Evolutionary conservation across 2,888 invertebrate genomes (phyloP).

Genomic region (Incurvaria masculella): DNA sequence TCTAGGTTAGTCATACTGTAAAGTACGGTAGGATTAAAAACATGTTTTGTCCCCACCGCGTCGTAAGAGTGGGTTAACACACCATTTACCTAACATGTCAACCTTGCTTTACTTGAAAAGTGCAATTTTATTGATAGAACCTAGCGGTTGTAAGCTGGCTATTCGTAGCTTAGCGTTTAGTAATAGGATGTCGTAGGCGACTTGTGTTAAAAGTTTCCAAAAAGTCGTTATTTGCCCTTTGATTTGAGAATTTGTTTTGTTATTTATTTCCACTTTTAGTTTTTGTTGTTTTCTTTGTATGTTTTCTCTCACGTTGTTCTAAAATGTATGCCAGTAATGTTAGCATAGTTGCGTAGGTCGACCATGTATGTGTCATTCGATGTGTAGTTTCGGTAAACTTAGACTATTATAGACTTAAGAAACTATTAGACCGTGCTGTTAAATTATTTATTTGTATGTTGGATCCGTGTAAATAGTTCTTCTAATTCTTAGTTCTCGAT

Average conservation of each 20-base stretch:
- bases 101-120: neutral
- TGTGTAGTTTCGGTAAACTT: neutral
- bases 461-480: conserved; percentile 44
- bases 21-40: too few relatives aligned
- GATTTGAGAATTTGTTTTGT: neutral
- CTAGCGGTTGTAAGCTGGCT: neutral
- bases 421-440: conserved; percentile 34
- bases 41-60: neutral
- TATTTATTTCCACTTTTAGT: neutral
- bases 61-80: neutral
- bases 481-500: neutral
- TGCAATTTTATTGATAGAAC: neutral
- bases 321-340: neutral
- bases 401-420: neutral
- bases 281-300: neutral
- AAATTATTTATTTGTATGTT: conserved; percentile 58
- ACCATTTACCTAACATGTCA: neutral
- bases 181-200: neutral
- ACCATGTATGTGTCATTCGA: neutral
- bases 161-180: neutral
- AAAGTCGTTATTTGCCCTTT: neutral
- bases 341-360: neutral
- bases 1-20: too few relatives aligned
- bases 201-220: neutral
- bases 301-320: neutral